Evolutionary conservation across 1,140 invertebrate genomes (phyloP).

Genomic region (Branchinecta lynchi): DNA sequence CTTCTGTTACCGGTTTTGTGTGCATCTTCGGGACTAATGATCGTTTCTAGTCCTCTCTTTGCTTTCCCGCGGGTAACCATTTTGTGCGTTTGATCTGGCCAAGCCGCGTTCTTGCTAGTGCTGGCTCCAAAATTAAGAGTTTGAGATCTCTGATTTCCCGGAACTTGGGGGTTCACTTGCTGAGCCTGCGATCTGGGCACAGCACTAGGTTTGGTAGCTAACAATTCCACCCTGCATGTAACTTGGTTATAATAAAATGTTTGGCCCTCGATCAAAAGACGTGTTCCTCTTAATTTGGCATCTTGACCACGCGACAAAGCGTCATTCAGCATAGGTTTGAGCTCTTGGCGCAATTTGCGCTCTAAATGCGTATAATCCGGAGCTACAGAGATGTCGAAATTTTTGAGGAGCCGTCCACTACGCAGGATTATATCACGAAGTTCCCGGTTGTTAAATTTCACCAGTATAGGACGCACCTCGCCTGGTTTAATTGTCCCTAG

Average conservation of each 20-base stretch:
- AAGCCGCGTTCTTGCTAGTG: constrained; percentile 4
- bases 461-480: background rate
- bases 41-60: too few species aligned
- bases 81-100: background rate
- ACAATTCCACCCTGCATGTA: too few species aligned
- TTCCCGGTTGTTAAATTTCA: constrained; percentile 6
- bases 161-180: too few species aligned
- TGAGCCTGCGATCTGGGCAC: too few species aligned
- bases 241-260: too few species aligned
- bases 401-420: constrained; percentile 1
- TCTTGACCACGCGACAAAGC: constrained; percentile 4
- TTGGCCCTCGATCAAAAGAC: too few species aligned
- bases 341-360: background rate
- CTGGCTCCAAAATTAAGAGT: background rate
- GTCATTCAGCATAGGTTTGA: background rate
- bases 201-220: too few species aligned
- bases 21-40: too few species aligned
- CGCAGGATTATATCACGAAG: constrained; percentile 5
- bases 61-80: too few species aligned
- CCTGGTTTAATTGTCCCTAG: constrained; percentile 1
- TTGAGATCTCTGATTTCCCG: background rate
- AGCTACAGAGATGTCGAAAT: too few species aligned
- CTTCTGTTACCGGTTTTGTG: background rate
- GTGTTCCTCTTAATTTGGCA: too few species aligned
- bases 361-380: constrained; percentile 9